phyloP scores from a whole-genome alignment of 2,888 invertebrate species.

The Parnassius glacialis region DNA sequence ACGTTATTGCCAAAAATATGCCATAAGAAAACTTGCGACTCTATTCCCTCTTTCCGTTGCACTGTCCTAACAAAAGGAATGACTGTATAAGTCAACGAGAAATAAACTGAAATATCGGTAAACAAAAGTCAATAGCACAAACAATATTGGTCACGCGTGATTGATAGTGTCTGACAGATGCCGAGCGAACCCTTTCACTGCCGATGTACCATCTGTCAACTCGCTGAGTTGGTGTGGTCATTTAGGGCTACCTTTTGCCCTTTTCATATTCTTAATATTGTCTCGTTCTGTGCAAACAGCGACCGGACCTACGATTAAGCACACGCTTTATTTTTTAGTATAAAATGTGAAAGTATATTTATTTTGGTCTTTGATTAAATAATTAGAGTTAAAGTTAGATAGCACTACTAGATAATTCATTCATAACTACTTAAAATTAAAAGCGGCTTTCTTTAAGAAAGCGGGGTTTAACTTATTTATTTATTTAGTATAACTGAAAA shows the following conservation, averaged over 20 bases:
- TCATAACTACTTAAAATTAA: no score
- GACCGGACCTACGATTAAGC: conserved; percentile 15
- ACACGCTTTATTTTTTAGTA: neutral
- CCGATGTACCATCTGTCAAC: conserved; percentile 64
- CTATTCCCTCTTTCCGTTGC: conserved; percentile 1
- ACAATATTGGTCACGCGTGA: conserved; percentile 71
- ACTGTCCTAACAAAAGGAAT: conserved; percentile 35
- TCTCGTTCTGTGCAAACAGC: neutral
- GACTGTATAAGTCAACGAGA: conserved; percentile 55
- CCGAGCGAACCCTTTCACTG: conserved; percentile 63
- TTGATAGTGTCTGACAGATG: conserved; percentile 75
- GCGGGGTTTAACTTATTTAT: no score
- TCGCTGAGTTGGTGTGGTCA: conserved; percentile 46
- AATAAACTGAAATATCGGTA: conserved; percentile 51
- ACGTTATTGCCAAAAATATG: no score
- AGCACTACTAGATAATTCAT: no score
- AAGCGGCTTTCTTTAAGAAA: no score
- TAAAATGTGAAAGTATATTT: no score
- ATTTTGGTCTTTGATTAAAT: no score
- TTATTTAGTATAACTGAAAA: no score
- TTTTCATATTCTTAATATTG: conserved; percentile 12
- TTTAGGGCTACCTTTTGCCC: conserved; percentile 25
- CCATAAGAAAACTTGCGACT: neutral
- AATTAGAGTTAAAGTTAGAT: no score
- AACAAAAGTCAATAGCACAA: conserved; percentile 65